Percentiles rank a stretch among this genome's conserved stretches.
phyloP scores from a whole-genome alignment of 2,888 invertebrate genomes.

The Ctenicera cuprea region DNA sequence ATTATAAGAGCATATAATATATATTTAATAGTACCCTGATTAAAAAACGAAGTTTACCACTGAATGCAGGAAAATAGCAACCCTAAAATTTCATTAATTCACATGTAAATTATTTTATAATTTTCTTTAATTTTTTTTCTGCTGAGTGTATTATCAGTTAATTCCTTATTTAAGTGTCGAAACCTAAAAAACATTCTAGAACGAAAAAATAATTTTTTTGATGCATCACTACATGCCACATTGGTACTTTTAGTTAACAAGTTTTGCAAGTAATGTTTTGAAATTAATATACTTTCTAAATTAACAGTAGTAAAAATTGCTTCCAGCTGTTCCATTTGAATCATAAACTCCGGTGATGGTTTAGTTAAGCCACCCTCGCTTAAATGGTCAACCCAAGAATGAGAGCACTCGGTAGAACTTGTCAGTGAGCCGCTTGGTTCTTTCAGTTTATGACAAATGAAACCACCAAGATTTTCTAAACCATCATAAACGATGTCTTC shows the following conservation, averaged over 20 bases:
- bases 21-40: too few relatives aligned
- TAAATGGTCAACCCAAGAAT: slow-evolving; percentile 53
- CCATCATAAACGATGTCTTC: slow-evolving; percentile 54
- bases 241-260: too few relatives aligned
- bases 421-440: not conserved
- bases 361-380: slow-evolving; percentile 53
- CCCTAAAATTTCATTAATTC: too few relatives aligned
- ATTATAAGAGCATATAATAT: too few relatives aligned
- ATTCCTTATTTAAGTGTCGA: slow-evolving; percentile 15
- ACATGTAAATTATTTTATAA: too few relatives aligned
- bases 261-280: slow-evolving; percentile 42
- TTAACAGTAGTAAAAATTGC: slow-evolving; percentile 42
- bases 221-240: slow-evolving; percentile 20
- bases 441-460: slow-evolving; percentile 52
- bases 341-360: slow-evolving; percentile 50
- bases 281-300: slow-evolving; percentile 29
- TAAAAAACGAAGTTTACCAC: too few relatives aligned
- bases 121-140: too few relatives aligned
- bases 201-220: slow-evolving; percentile 19
- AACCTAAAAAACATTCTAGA: slow-evolving; percentile 36
- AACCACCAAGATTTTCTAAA: slow-evolving; percentile 57
- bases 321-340: slow-evolving; percentile 46
- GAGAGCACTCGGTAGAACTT: not conserved
- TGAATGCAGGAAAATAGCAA: too few relatives aligned
- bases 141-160: slow-evolving; percentile 1